Percentiles rank a stretch among this genome's conserved stretches.
Evolutionary conservation across 2,797 vertebrate genomes (phyloP).

Genomic region (Alca torda): DNA sequence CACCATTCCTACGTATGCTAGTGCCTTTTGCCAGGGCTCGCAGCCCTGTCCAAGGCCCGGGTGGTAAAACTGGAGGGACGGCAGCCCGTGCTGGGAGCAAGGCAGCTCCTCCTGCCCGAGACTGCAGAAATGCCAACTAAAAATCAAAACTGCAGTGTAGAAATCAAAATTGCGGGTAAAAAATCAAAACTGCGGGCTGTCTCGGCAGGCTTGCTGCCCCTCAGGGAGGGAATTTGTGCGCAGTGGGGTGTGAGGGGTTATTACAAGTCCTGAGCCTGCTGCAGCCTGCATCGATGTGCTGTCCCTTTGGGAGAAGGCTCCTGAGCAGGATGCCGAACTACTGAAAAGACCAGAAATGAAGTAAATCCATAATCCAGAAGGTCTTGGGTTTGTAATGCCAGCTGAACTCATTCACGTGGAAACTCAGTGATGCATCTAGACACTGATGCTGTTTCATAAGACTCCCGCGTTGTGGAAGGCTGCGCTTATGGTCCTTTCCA

Average conservation of each 20-base stretch:
- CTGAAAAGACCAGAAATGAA: neutral
- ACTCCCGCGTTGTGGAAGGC: fast-evolving
- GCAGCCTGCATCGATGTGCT: fast-evolving
- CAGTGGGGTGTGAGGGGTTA: neutral
- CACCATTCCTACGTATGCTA: neutral
- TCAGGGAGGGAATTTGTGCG: neutral
- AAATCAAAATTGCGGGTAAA: neutral
- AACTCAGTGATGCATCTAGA: fast-evolving
- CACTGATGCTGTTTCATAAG: neutral
- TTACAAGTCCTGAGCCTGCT: neutral
- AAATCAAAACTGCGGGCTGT: neutral
- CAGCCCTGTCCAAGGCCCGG: neutral
- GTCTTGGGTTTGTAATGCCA: neutral
- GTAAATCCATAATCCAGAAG: neutral
- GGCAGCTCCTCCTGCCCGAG: neutral
- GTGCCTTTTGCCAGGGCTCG: neutral
- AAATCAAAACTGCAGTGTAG: neutral
- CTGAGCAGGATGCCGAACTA: neutral
- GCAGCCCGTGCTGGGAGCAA: neutral
- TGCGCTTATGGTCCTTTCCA: neutral
- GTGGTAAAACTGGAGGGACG: fast-evolving
- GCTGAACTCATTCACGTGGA: neutral
- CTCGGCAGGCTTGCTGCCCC: fast-evolving
- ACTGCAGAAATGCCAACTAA: neutral
- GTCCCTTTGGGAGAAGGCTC: neutral